Evolutionary conservation across 2,888 invertebrate species (phyloP), one percentile per base, ranked within the genome.

Genomic region (Parthenolecanium corni): DNA sequence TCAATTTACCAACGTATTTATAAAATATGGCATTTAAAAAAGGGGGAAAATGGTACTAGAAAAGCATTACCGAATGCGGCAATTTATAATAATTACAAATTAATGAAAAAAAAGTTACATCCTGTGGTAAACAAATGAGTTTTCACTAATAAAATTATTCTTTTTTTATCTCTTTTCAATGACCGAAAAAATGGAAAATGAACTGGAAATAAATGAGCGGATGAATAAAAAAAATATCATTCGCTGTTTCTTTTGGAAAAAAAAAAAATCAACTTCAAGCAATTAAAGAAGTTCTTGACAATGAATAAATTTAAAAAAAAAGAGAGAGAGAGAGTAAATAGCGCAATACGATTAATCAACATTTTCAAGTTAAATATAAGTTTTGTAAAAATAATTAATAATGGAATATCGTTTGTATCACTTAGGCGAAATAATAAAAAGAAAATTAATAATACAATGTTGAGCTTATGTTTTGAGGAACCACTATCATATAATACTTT

Each of bases 21-120:
- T 36, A 21, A 9, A 61, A 31, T 11, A 57, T 61, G 61, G 61
- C 51, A 51, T 58, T 61, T 21, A n/a, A n/a, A n/a, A 21, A 61
- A 25, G 38, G 11, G 6, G 38, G 21, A 61, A 40, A 36, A 23
- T 31, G 36, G 42, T 40, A 42, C 21, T 40, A 12, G 18, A 12
- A 54, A 57, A 47, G 47, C 11, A 24, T 38, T 47, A 49, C 36
- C 49, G 31, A 18, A 38, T 61, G 51, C 24, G 49, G 61, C 51
- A 40, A 51, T n/a, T n/a, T n/a, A n/a, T n/a, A n/a, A n/a, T n/a
- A n/a, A n/a, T n/a, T n/a, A n/a, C n/a, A n/a, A n/a, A 46, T 14
- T n/a, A 46, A 20, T 18, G 18, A 46, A 46, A 16, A 46, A 46
- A 46, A 12, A 16, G 2, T 11, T 18, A 46, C 18, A 16, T 46